Evolutionary conservation across 2,888 invertebrate genomes (phyloP).

Genomic region (Sympetrum striolatum): DNA sequence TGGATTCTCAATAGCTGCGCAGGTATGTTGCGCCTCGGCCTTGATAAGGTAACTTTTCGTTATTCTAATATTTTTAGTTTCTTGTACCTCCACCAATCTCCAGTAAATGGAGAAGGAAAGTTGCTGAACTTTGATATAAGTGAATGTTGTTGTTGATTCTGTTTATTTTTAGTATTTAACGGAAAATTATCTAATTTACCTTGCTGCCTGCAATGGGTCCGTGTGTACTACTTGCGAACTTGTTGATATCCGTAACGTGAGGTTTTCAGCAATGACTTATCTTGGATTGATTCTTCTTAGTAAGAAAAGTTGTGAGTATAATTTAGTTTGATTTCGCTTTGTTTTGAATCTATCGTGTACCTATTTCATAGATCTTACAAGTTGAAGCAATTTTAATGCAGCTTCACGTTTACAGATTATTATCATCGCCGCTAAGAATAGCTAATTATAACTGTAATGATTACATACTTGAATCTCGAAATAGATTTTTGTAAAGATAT

Average conservation of each 20-base stretch:
- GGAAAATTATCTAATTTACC: background rate
- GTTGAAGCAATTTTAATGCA: background rate
- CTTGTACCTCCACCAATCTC: background rate
- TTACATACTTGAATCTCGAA: background rate
- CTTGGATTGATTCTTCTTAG: background rate
- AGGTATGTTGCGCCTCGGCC: background rate
- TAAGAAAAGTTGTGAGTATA: background rate
- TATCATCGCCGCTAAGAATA: too few species aligned
- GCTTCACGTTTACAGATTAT: background rate
- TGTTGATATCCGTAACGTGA: background rate
- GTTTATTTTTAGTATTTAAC: background rate
- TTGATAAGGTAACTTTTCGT: background rate
- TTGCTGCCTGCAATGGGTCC: background rate
- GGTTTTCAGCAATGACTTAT: background rate
- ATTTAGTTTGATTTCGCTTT: background rate
- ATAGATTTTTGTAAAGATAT: background rate
- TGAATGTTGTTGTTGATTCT: background rate
- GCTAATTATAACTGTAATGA: background rate
- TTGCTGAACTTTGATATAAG: background rate
- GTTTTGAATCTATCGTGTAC: background rate
- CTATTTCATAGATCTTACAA: background rate
- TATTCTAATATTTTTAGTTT: constrained; percentile 18
- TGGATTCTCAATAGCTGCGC: background rate
- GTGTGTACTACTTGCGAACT: background rate
- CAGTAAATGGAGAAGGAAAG: background rate